A percentile compares a stretch with the other conserved stretches of the same genome.
Evolutionary conservation across 2,888 invertebrate genomes (phyloP).

Genomic region (Salticus scenicus): DNA sequence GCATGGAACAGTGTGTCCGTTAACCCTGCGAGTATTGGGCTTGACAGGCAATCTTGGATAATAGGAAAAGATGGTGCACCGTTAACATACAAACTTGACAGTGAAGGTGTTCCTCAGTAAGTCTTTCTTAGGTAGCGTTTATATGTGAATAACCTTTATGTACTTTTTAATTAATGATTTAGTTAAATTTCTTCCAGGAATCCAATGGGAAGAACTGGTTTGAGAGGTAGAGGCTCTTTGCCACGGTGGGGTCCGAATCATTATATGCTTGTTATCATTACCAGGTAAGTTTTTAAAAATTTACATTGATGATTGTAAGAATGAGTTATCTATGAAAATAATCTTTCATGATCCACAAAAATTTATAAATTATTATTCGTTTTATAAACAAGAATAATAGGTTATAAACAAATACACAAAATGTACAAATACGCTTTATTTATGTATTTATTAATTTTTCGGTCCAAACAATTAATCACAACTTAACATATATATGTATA

Average conservation of each 20-base stretch:
- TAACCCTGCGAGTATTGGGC: constrained; percentile 72
- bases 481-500: no score
- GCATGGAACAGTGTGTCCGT: constrained; percentile 72
- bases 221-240: constrained; percentile 75
- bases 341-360: no score
- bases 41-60: constrained; percentile 73
- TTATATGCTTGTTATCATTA: constrained; percentile 75
- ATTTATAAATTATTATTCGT: no score
- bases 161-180: no score
- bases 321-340: no score
- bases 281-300: constrained; percentile 74
- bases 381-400: no score
- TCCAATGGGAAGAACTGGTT: constrained; percentile 76
- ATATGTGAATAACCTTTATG: no score
- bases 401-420: no score
- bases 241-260: constrained; percentile 77
- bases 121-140: not conserved
- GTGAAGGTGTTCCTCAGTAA: constrained; percentile 72
- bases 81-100: constrained; percentile 72
- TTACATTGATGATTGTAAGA: no score
- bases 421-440: no score
- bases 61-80: constrained; percentile 57
- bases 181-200: constrained; percentile 73
- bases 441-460: no score
- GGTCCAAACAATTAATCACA: no score